Evolutionary conservation across 1,140 invertebrate species (phyloP), one percentile per base, ranked within the genome.

Genomic region (Maconellicoccus hirsutus): DNA sequence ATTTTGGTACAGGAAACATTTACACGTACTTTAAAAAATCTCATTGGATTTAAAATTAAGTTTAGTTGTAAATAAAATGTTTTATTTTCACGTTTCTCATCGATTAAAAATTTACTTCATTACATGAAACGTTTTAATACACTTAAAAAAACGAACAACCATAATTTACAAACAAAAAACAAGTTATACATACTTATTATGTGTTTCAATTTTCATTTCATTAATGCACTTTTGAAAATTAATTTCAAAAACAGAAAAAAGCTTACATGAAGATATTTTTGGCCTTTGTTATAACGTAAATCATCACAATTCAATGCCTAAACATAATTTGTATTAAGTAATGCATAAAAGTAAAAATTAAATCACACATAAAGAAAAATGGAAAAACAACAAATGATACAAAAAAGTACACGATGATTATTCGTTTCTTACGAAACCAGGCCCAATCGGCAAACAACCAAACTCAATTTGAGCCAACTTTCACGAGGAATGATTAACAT

Each of bases 1-100:
- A 74, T 99, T 98, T 82, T 99, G 96, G 96, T 96, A 90, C 77
- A 82, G 91, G 75, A 81, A 91, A 76, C 74, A 89, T 12, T 42
- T 74, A 39, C 71, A 73, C 66, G 70, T 66, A 14, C 70, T 39
- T 69, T 73, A 73, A 70, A 38, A 52, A 52, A 19, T 8, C n/a
- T 52, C 16, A 22, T 23, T 33, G 19, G n/a, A 2, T 71, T 66
- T 27, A 23, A 2, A 66, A 25, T 25, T 25, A 66, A 66, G 3
- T 14, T 27, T 12, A 66, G 22, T 25, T 25, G 26, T 66, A 23
- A 66, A 52, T 52, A 52, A 52, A 52, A 52, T 52, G n/a, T 52
- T 52, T 52, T 52, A 52, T 52, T 52, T 16, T 19, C 42, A 52
- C n/a, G 6, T 16, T 52, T 52, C 10, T 16, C n/a, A 52, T 52